phyloP scores from a whole-genome alignment of 2,888 invertebrate species.

The Tachina lurida region DNA sequence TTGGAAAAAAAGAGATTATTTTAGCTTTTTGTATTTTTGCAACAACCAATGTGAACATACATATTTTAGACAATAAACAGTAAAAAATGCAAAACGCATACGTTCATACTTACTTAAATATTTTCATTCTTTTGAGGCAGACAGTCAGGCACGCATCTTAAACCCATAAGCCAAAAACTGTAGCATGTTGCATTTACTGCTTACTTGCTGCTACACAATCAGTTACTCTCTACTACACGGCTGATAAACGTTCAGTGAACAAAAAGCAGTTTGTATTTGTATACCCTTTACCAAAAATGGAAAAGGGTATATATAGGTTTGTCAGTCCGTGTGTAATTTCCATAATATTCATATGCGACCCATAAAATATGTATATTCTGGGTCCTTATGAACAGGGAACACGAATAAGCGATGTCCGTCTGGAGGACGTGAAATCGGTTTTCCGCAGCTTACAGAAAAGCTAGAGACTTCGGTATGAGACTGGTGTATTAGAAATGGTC shows the following conservation, averaged over 20 bases:
- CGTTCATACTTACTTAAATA: neutral
- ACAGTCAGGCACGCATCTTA: conserved; percentile 54
- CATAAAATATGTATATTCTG: too few species aligned
- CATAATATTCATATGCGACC: too few species aligned
- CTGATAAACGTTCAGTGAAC: conserved; percentile 46
- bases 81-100: conserved; percentile 9
- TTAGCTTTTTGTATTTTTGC: conserved; percentile 14
- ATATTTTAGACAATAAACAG: conserved; percentile 39
- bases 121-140: conserved; percentile 26
- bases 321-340: too few species aligned
- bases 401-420: too few species aligned
- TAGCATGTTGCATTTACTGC: conserved; percentile 28
- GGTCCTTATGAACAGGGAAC: too few species aligned
- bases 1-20: conserved; percentile 1
- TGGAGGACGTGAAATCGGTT: too few species aligned
- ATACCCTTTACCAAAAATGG: too few species aligned
- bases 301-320: too few species aligned
- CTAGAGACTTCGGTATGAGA: too few species aligned
- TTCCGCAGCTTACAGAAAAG: too few species aligned
- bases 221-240: conserved; percentile 3
- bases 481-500: too few species aligned
- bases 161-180: conserved; percentile 46
- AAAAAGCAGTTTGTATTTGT: conserved; percentile 38
- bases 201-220: conserved; percentile 17
- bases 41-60: conserved; percentile 26